A percentile compares a stretch with the other conserved stretches of the same genome.
phyloP scores from a whole-genome alignment of 2,888 invertebrate genomes.

The Mamestra brassicae region DNA sequence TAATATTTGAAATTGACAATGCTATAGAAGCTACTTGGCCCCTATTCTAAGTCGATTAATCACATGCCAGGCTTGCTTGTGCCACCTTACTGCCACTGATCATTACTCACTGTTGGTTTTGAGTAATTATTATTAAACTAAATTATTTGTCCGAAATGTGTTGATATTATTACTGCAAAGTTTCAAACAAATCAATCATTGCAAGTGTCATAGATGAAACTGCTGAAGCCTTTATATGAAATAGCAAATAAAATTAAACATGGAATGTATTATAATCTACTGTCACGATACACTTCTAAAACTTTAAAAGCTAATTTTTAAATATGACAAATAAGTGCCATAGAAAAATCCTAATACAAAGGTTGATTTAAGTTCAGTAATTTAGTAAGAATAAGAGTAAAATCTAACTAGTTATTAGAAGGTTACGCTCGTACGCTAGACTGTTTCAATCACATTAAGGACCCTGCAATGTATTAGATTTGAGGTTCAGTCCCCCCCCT shows the following conservation, averaged over 20 bases:
- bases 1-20: not conserved
- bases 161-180: not conserved
- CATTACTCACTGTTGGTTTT: not conserved
- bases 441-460: constrained; percentile 64
- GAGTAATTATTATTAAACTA: not conserved
- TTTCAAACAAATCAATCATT: constrained; percentile 1
- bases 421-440: constrained; percentile 55
- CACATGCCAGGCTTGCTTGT: not conserved
- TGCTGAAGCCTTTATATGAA: not conserved
- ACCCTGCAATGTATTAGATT: constrained; percentile 65
- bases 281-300: constrained; percentile 17
- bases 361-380: constrained; percentile 33
- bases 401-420: constrained; percentile 47
- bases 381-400: constrained; percentile 41
- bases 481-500: constrained; percentile 52
- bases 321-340: constrained; percentile 18
- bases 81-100: not conserved
- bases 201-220: not conserved
- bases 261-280: constrained; percentile 55
- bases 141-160: not conserved
- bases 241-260: constrained; percentile 11
- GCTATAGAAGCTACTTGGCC: not conserved
- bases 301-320: constrained; percentile 21
- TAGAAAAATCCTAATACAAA: constrained; percentile 28
- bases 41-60: not conserved